These are phyloP conservation scores for Kryptolebias marmoratus DNA, from an alignment of 2,113 vertebrate genomes.

Conservation along the genomic window DNA sequence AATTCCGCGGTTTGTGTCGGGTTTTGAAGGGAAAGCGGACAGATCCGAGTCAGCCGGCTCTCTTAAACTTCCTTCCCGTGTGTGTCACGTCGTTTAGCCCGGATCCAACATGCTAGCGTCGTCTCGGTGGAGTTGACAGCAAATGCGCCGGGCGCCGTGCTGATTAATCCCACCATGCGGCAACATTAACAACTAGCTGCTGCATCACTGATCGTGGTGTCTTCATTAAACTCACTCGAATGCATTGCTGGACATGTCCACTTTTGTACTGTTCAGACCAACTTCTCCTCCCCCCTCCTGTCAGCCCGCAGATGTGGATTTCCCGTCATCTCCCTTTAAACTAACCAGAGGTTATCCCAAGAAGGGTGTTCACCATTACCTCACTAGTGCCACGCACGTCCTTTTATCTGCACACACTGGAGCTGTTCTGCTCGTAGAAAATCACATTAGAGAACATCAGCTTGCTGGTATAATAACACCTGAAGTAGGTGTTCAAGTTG, in stretches of 20 bases:
- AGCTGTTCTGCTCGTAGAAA: not conserved
- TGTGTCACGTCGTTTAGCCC: conserved; percentile 23
- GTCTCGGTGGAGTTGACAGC: conserved; percentile 25
- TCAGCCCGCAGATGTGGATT: not conserved
- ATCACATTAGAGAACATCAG: not conserved
- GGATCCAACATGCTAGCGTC: conserved; percentile 16
- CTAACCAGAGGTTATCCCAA: conserved; percentile 28
- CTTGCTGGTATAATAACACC: not conserved
- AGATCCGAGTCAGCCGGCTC: not conserved
- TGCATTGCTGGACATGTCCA: not conserved
- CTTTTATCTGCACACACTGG: conserved; percentile 6
- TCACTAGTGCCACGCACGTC: conserved; percentile 61
- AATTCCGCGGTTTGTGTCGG: not conserved
- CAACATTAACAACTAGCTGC: conserved; percentile 15
- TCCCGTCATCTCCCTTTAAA: not conserved
- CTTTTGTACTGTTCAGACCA: not conserved
- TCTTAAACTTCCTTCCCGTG: conserved; percentile 17
- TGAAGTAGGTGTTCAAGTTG: not conserved
- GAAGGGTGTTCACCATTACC: conserved; percentile 56
- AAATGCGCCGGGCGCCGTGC: conserved; percentile 25
- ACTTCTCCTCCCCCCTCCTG: conserved; percentile 2
- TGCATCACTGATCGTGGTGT: not conserved
- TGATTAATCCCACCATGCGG: conserved; percentile 46
- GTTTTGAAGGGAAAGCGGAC: not conserved
- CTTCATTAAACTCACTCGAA: not conserved